phyloP scores from a whole-genome alignment of 2,797 vertebrate species.

The Pipistrellus kuhlii region DNA sequence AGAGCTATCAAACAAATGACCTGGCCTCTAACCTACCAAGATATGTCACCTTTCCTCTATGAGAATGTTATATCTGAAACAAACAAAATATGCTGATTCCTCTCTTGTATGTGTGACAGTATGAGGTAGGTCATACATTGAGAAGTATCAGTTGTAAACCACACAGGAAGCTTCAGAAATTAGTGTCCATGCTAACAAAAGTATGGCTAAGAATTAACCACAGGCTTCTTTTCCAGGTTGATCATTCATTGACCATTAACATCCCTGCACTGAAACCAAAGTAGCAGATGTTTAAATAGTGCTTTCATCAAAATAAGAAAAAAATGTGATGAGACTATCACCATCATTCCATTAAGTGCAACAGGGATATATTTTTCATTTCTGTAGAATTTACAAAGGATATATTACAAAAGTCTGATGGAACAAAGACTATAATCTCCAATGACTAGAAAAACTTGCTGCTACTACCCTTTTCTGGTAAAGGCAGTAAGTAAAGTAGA shows the following conservation, averaged over 20 bases:
- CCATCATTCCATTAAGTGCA: not conserved
- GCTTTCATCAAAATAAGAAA: conserved; percentile 50
- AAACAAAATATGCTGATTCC: not conserved
- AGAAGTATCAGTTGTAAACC: conserved; percentile 6
- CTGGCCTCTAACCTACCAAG: not conserved
- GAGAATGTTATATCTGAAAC: not conserved
- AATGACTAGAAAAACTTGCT: not conserved
- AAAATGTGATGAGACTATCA: conserved; percentile 32
- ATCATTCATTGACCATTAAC: conserved; percentile 40
- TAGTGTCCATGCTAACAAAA: not conserved
- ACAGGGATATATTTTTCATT: conserved; percentile 17
- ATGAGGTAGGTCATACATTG: conserved; percentile 34
- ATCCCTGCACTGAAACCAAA: conserved; percentile 33
- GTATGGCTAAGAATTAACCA: conserved; percentile 29
- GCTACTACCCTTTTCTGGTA: not conserved
- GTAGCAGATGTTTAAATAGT: not conserved
- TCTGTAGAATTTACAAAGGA: conserved; percentile 34
- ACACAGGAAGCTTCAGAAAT: conserved; percentile 51
- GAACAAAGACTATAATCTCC: conserved; percentile 6
- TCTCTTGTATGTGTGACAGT: not conserved
- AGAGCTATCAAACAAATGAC: not conserved
- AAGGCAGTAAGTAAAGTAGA: not conserved
- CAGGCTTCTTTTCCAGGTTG: conserved; percentile 3
- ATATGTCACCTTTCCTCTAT: not conserved
- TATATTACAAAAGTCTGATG: not conserved